These are phyloP conservation scores for Discoglossus pictus DNA, from an alignment of 2,797 vertebrate species.

Conservation along the genomic window DNA sequence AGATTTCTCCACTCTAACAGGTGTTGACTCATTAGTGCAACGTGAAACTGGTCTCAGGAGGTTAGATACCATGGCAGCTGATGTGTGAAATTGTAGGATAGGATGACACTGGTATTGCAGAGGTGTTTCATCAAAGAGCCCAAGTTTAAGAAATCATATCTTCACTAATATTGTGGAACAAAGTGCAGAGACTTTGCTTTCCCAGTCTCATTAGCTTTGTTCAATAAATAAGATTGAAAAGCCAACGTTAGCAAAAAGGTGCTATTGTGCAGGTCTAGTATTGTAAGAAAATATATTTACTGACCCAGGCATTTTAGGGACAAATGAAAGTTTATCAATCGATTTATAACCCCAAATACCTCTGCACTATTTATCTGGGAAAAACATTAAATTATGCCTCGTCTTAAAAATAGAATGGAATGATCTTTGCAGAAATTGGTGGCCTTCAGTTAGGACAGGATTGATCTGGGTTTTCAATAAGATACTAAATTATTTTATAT, in stretches of 20 bases:
- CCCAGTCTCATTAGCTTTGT: slow-evolving; percentile 48
- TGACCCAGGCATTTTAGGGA: neutral
- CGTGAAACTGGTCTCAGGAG: slow-evolving; percentile 57
- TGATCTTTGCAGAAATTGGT: too few relatives aligned
- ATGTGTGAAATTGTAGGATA: slow-evolving; percentile 63
- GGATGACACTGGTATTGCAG: slow-evolving; percentile 60
- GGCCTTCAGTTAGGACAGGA: too few relatives aligned
- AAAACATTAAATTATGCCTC: too few relatives aligned
- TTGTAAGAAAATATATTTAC: neutral
- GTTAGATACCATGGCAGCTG: slow-evolving; percentile 62
- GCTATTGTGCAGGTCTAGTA: slow-evolving; percentile 1
- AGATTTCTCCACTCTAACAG: slow-evolving; percentile 68
- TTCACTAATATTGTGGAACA: slow-evolving; percentile 44
- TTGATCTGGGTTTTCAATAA: too few relatives aligned
- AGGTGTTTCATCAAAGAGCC: slow-evolving; percentile 68
- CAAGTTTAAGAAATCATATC: slow-evolving; percentile 60
- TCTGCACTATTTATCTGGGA: too few relatives aligned
- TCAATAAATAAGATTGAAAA: slow-evolving; percentile 19
- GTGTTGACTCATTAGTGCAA: slow-evolving; percentile 65
- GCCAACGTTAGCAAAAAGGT: slow-evolving; percentile 7
- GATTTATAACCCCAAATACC: too few relatives aligned
- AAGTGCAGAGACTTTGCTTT: slow-evolving; percentile 51
- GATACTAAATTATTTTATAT: too few relatives aligned
- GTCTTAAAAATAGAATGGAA: too few relatives aligned
- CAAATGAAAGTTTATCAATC: too few relatives aligned